Evolutionary conservation across 2,797 vertebrate species (phyloP), one percentile per base, ranked within the genome.

Genomic region (Cryptoblepharus egeriae): DNA sequence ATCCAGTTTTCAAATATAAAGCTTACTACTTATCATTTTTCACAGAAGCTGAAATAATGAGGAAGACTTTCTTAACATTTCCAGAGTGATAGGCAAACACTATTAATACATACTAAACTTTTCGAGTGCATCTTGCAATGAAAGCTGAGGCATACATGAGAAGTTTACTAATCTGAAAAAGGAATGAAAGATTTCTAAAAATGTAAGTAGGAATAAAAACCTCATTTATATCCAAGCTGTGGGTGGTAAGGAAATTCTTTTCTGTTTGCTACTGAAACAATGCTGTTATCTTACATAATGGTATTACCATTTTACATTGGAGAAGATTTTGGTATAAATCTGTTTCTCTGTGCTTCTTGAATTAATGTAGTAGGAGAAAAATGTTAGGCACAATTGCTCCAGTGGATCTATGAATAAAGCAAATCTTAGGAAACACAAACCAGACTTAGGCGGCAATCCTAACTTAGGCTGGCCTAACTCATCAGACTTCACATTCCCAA

Each of bases 151-250:
- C 30, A 78, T 35, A 60, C 39, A 79, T 32, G 35, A 26, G 42
- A 18, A 58, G 55, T 60, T 58, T 30, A 65, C n/a, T 67, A 60
- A 70, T 60, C 42, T 70, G 37, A 35, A 45, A 79, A 13, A 24
- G 16, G 22, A 68, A 18, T 42, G n/a, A 70, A 70, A 6, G 77
- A 79, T 70, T 70, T 71, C 65, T 60, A 79, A 79, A 39, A 45
- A 79, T 71, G 42, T 71, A 70, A 79, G 55, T 60, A 79, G 52
- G 77, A 79, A 71, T 45, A 61, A 71, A 79, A 71, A 60, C 22
- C 35, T 30, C 20, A 71, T 71, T 79, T 32, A 71, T 67, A 61
- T 71, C 37, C 67, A 45, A 79, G 10, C 20, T 71, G 20, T 61
- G 57, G 24, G 77, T 79, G 57, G 77, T 52, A 71, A 58, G 4